A percentile compares a stretch with the other conserved stretches of the same genome.
Evolutionary conservation across 2,113 vertebrate species (phyloP).

Genomic region (Hylia prasina): DNA sequence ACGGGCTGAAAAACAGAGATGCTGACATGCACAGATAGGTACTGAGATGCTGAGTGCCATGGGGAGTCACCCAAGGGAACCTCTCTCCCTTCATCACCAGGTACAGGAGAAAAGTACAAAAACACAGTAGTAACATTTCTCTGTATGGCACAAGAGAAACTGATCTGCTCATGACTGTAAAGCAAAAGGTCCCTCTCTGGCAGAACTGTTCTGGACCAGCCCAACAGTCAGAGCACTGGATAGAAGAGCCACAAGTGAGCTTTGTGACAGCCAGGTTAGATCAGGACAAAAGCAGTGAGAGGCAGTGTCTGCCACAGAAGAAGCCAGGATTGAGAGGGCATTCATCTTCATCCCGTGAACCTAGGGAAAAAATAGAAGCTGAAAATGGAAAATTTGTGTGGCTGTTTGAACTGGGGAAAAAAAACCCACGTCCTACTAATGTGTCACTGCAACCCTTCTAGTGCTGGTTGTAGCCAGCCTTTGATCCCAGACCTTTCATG

Average conservation of each 20-base stretch:
- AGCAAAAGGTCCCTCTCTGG: neutral
- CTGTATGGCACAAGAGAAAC: neutral
- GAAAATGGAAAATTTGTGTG: slow-evolving; percentile 15
- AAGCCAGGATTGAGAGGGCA: neutral
- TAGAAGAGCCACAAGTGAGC: neutral
- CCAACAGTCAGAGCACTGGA: neutral
- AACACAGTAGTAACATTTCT: neutral
- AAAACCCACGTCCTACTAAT: neutral
- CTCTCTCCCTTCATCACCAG: neutral
- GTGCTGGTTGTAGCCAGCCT: neutral
- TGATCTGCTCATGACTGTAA: neutral
- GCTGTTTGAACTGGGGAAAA: neutral
- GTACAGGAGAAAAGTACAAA: neutral
- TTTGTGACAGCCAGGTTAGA: neutral
- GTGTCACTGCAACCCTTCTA: neutral
- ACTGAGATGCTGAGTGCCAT: neutral
- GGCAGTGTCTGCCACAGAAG: neutral
- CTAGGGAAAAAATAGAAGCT: neutral
- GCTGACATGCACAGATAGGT: neutral
- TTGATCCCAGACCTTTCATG: slow-evolving; percentile 27
- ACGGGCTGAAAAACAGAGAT: neutral
- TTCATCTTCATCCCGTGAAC: neutral
- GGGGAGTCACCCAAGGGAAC: neutral
- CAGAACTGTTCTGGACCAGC: neutral
- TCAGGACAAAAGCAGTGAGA: neutral